These are phyloP conservation scores for Heliconius sara DNA, from an alignment of 2,888 invertebrate species.

Conservation along the genomic window DNA sequence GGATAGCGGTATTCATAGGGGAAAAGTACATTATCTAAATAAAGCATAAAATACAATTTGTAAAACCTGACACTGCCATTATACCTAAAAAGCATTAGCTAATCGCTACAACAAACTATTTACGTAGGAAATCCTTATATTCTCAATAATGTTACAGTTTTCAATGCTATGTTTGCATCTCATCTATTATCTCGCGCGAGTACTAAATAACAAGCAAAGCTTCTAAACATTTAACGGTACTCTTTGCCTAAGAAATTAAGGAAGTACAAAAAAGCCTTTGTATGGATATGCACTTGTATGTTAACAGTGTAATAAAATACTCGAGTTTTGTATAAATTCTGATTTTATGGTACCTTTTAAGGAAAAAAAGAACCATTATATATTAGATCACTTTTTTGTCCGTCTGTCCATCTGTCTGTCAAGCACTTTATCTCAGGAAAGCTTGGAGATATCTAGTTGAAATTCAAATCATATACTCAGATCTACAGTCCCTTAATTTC, in stretches of 20 bases:
- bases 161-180: conserved; percentile 43
- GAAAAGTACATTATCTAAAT: too few relatives aligned
- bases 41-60: neutral
- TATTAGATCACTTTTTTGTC: too few relatives aligned
- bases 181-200: conserved; percentile 40
- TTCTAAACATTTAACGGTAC: conserved; percentile 52
- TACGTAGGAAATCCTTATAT: conserved; percentile 23
- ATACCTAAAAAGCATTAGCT: conserved; percentile 6
- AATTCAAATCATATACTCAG: too few relatives aligned
- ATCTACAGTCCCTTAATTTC: too few relatives aligned
- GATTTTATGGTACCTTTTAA: neutral
- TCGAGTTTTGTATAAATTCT: neutral
- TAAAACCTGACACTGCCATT: neutral
- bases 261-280: neutral
- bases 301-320: neutral
- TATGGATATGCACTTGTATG: neutral
- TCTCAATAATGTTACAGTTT: conserved; percentile 32
- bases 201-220: conserved; percentile 22
- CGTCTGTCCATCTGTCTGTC: too few relatives aligned
- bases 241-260: conserved; percentile 24
- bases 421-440: too few relatives aligned
- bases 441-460: too few relatives aligned
- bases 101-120: conserved; percentile 2
- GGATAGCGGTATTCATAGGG: neutral
- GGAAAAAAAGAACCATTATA: too few relatives aligned